A percentile compares a stretch with the other conserved stretches of the same genome.
phyloP scores from a whole-genome alignment of 2,888 invertebrate species.

The Thecophora atra region DNA sequence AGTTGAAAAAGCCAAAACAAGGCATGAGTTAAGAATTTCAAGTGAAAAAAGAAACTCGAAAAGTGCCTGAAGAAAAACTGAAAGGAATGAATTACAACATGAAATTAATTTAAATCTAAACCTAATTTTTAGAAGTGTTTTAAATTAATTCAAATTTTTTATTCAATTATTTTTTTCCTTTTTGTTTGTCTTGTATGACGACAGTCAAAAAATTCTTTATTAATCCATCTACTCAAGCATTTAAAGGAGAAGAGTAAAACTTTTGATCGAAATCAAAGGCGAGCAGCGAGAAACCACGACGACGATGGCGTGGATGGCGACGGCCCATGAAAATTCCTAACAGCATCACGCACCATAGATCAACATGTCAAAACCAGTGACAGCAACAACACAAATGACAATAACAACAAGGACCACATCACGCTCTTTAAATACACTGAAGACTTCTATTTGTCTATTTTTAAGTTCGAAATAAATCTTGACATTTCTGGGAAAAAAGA shows the following conservation, averaged over 20 bases:
- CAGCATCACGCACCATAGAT: conserved; percentile 24
- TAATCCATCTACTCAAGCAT: neutral
- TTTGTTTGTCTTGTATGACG: neutral
- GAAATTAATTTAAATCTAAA: neutral
- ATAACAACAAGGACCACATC: neutral
- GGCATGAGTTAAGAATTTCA: neutral
- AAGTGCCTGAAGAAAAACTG: no score
- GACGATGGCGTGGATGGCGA: no score
- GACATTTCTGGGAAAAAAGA: conserved; percentile 15
- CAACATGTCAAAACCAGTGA: conserved; percentile 32
- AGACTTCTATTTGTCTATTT: conserved; percentile 12
- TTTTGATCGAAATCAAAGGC: neutral
- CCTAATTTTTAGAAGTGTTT: neutral
- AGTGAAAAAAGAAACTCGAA: no score
- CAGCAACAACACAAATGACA: conserved; percentile 9
- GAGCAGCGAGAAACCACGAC: conserved; percentile 1
- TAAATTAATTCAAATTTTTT: no score
- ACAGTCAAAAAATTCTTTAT: neutral
- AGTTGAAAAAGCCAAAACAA: neutral
- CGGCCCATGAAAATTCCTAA: neutral
- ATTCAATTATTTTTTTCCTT: no score
- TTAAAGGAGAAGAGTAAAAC: conserved; percentile 1
- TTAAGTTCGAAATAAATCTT: conserved; percentile 14
- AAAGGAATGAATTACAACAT: neutral
- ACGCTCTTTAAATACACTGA: neutral